These are phyloP conservation scores for Didymodactylos carnosus DNA, from an alignment of 2,888 invertebrate genomes.

Conservation along the genomic window DNA sequence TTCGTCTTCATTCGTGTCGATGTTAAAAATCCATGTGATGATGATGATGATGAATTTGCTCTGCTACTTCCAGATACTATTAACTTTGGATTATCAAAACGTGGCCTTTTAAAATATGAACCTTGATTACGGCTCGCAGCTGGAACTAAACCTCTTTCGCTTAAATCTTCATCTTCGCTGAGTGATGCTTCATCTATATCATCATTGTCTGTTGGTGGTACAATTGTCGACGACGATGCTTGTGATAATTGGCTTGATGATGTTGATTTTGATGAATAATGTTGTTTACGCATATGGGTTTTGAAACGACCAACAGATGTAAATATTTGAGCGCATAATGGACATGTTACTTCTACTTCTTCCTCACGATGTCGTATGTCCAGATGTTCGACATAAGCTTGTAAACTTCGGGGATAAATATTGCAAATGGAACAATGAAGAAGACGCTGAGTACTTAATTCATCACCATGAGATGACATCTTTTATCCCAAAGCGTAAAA, in stretches of 20 bases:
- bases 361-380: neutral
- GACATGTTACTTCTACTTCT: neutral
- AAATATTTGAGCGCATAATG: neutral
- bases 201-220: neutral
- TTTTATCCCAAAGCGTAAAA: too few relatives aligned
- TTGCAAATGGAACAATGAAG: neutral
- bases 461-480: too few relatives aligned
- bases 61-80: too few relatives aligned
- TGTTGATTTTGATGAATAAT: neutral
- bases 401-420: neutral
- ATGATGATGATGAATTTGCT: too few relatives aligned
- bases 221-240: neutral
- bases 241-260: neutral
- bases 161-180: neutral
- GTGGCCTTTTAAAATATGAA: neutral
- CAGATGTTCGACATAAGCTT: neutral
- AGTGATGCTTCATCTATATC: neutral
- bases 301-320: neutral
- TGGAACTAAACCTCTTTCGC: too few relatives aligned
- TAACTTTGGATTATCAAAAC: too few relatives aligned
- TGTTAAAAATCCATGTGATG: neutral
- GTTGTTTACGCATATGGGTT: neutral
- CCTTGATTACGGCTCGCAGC: neutral
- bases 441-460: neutral
- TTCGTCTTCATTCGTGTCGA: neutral